Base-by-base conservation (phyloP, 2,888 invertebrate species). In the Spatulosminthurus flaviceps region DNA sequence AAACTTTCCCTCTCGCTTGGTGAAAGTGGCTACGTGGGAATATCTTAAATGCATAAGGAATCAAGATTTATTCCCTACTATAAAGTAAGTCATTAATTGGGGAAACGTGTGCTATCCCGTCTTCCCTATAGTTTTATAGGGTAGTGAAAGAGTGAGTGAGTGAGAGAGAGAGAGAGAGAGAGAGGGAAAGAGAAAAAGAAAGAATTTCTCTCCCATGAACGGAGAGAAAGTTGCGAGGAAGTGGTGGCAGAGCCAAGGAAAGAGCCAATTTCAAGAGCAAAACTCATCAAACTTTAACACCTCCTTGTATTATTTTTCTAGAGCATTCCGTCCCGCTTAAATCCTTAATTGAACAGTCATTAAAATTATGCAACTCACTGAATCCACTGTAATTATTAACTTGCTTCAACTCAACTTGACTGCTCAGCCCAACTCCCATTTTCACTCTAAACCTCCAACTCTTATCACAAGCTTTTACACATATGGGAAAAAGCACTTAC, bases 201-300 rank as follows among this genome's bases (percentile, higher is more conserved):
- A 43, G 43, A 43, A 43, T 9, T 61, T 5, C 61, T 61, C 19
- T 22, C 22, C 61, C 22, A n/a, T n/a, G n/a, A 16, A 21, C 60
- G 60, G 60, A 21, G 60, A 16, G 34, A 34, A 34, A 34, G 34
- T 34, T 34, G 34, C 5, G 34, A 34, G 34, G 9, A 34, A 34
- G 34, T 34, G 34, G 5, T 34, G 4, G 5, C 34, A 34, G n/a
- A n/a, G 43, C 9, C 19, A 60, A 60, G 60, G 60, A 60, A 60
- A 60, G 7, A 60, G 19, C 60, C 60, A 60, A 60, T 60, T 60
- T 60, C n/a, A 60, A 2, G 60, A 60, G 16, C n/a, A 60, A 60
- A 60, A 60, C 60, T 60, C 60, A 60, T 60, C 60, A 60, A 60
- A 60, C 60, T 69, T 29, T 69, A n/a, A 29, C 69, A 26, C 24